Base-by-base conservation (phyloP, 2,888 invertebrate genomes). In the Sturmia bella region DNA sequence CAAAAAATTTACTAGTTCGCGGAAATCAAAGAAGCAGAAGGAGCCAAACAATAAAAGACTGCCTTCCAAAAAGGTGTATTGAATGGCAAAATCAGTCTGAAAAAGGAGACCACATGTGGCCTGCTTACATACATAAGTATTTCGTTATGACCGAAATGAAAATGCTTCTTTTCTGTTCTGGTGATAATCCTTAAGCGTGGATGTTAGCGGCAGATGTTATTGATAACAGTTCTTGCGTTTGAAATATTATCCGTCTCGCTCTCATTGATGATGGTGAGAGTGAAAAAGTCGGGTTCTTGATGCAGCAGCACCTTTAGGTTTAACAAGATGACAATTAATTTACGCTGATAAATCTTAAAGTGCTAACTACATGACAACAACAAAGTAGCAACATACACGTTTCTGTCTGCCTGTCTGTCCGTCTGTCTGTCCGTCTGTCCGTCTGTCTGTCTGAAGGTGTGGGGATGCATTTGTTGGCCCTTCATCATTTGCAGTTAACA, bases 311-410 rank as follows among this genome's bases (percentile, higher is more conserved):
- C 57, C 66, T 52, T 77, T 77, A 52, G 57, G 78, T 85, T 84
- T 85, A 89, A 89, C 89, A 87, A 88, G 90, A 89, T 89, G 87
- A 88, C 88, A 89, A 90, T 90, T 90, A 90, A 90, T 90, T 90
- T 87, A 86, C 86, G 87, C 87, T 90, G 89, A 90, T 90, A 90
- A 90, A 90, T 90, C 89, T 90, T 88, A 85, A 89, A 89, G 90
- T 90, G 90, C 89, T 90, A 90, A 90, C 90, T 90, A 90, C 90
- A 90, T 90, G 90, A 90, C 90, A 90, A 90, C 90, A 90, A 90
- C 90, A 90, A 90, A 90, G 89, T 89, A 87, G 87, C 70, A 80
- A 74, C 64, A 83, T 48, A 69, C 45, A 59, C 54, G 56, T 50
- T 48, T 56, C 74, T 45, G 64, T 19, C 48, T 50, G 32, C n/a